Percentiles rank a stretch among this genome's conserved stretches.
Evolutionary conservation across 2,113 vertebrate species (phyloP).

Genomic region (Collichthys lucidus): DNA sequence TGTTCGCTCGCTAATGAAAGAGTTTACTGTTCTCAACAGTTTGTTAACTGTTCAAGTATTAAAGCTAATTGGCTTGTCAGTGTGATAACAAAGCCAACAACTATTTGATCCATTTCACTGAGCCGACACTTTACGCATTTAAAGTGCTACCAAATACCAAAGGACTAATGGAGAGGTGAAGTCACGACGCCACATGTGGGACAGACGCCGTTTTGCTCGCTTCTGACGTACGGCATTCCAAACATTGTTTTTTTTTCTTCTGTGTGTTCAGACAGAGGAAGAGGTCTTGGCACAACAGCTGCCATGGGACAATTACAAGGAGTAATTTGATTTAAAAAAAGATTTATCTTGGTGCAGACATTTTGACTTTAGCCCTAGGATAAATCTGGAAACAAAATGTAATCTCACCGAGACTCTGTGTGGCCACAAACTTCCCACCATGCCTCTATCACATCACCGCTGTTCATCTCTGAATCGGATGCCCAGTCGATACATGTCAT

Average conservation of each 20-base stretch:
- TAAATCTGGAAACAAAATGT: slow-evolving; percentile 11
- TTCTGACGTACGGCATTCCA: neutral
- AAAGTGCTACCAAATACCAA: neutral
- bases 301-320: neutral
- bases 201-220: neutral
- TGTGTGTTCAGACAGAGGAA: neutral
- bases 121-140: neutral
- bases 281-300: neutral
- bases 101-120: neutral
- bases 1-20: neutral
- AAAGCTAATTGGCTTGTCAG: neutral
- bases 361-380: neutral
- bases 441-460: slow-evolving; percentile 1
- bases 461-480: slow-evolving; percentile 33
- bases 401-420: slow-evolving; percentile 16
- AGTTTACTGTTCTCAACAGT: no score
- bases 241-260: neutral
- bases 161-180: neutral
- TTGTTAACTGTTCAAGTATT: neutral
- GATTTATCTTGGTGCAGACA: neutral
- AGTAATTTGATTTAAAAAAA: neutral
- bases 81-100: neutral
- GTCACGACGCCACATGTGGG: neutral
- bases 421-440: slow-evolving; percentile 9
- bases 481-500: slow-evolving; percentile 50